A percentile compares a stretch with the other conserved stretches of the same genome.
These are phyloP conservation scores for Epinephelus cyanopodus DNA, from an alignment of 2,113 vertebrate genomes.

Conservation along the genomic window DNA sequence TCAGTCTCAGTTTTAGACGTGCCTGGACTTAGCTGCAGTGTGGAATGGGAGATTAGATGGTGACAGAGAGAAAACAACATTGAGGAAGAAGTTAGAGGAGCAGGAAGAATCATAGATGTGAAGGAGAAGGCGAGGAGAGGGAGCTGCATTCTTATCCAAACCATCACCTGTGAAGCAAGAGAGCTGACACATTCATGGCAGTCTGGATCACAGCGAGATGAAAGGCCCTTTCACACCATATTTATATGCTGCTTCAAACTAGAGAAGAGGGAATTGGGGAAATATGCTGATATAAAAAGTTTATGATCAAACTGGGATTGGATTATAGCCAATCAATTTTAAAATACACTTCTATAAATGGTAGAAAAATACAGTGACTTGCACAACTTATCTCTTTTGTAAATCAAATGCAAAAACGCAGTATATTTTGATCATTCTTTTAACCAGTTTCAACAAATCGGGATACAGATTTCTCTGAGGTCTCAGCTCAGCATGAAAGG, in stretches of 20 bases:
- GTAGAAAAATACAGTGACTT: neutral
- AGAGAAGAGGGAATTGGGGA: neutral
- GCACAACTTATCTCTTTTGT: neutral
- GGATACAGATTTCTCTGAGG: no score
- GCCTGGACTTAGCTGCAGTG: constrained; percentile 60
- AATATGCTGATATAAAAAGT: neutral
- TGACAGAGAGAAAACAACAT: constrained; percentile 51
- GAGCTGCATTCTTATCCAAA: constrained; percentile 48
- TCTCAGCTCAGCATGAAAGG: neutral
- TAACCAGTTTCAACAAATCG: neutral
- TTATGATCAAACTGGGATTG: neutral
- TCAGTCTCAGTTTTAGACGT: constrained; percentile 47
- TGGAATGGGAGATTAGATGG: constrained; percentile 45
- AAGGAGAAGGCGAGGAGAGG: constrained; percentile 7
- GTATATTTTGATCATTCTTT: neutral
- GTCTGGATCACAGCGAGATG: constrained; percentile 5
- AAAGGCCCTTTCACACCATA: constrained; percentile 5
- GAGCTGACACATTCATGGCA: constrained; percentile 4
- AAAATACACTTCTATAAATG: neutral
- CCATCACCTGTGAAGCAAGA: constrained; percentile 32
- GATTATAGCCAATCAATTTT: neutral
- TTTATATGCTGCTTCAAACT: neutral
- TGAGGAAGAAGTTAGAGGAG: neutral
- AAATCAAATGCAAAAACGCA: neutral
- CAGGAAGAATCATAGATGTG: constrained; percentile 8